Evolutionary conservation across 2,797 vertebrate species (phyloP).

Genomic region (Staurois parvus): DNA sequence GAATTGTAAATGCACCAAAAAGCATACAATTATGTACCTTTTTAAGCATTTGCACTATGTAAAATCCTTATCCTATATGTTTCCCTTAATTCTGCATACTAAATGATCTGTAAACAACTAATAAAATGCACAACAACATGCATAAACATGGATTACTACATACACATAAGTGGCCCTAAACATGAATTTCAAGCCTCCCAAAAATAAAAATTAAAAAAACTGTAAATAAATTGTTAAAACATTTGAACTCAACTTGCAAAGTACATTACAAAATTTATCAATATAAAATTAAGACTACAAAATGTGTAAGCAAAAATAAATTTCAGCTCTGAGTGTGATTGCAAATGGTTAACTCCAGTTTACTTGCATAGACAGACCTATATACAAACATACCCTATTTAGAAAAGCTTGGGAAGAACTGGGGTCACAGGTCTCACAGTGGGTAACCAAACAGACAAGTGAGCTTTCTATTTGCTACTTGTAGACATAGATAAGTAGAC

Average conservation of each 20-base stretch:
- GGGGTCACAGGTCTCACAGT: slow-evolving; percentile 48
- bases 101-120: too few species aligned
- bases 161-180: too few species aligned
- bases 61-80: too few species aligned
- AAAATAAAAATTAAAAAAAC: background rate
- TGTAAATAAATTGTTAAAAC: background rate
- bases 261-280: background rate
- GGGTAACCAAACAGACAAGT: slow-evolving; percentile 50
- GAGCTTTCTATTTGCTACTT: slow-evolving; percentile 51
- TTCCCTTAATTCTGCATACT: too few species aligned
- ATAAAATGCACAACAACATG: too few species aligned
- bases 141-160: too few species aligned
- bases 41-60: too few species aligned
- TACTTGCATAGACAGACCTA: slow-evolving; percentile 47
- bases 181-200: too few species aligned
- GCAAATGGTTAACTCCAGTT: slow-evolving; percentile 44
- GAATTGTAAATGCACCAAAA: too few species aligned
- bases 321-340: background rate
- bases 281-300: background rate
- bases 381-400: slow-evolving; percentile 47
- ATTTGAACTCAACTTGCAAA: background rate
- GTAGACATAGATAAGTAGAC: slow-evolving; percentile 52
- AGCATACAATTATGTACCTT: too few species aligned
- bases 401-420: slow-evolving; percentile 45
- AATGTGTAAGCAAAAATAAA: background rate